Conservation (phyloP, 2,797 vertebrate genomes). For the Hylomyscus alleni region DNA sequence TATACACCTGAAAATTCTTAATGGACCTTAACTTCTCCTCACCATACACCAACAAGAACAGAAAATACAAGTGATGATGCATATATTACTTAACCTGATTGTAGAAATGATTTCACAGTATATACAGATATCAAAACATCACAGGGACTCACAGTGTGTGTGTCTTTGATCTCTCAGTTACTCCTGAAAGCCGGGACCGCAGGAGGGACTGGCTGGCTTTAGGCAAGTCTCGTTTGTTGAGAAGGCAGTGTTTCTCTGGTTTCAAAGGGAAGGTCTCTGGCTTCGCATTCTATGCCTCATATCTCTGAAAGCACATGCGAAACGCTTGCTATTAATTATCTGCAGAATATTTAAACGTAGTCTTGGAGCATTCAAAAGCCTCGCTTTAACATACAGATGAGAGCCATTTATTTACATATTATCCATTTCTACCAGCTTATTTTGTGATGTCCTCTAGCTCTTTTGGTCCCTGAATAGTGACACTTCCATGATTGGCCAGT, state of each 20-base stretch:
- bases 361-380: background rate
- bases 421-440: background rate
- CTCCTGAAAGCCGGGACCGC: background rate
- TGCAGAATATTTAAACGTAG: conserved; percentile 3
- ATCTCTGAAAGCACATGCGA: background rate
- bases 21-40: background rate
- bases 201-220: background rate
- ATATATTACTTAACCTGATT: background rate
- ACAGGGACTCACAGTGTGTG: background rate
- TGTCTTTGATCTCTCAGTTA: background rate
- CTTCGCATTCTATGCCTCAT: too few species aligned
- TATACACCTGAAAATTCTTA: too few species aligned
- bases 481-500: background rate
- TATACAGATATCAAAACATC: background rate
- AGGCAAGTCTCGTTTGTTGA: background rate
- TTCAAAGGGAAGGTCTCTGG: background rate
- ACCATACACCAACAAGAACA: background rate
- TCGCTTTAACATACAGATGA: background rate
- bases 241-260: background rate
- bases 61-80: background rate
- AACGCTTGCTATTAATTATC: background rate
- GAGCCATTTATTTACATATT: conserved; percentile 41
- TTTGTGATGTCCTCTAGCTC: background rate
- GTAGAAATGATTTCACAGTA: background rate
- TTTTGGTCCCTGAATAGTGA: background rate